These are phyloP conservation scores for Riptortus pedestris DNA, from an alignment of 1,140 invertebrate species.

Conservation along the genomic window DNA sequence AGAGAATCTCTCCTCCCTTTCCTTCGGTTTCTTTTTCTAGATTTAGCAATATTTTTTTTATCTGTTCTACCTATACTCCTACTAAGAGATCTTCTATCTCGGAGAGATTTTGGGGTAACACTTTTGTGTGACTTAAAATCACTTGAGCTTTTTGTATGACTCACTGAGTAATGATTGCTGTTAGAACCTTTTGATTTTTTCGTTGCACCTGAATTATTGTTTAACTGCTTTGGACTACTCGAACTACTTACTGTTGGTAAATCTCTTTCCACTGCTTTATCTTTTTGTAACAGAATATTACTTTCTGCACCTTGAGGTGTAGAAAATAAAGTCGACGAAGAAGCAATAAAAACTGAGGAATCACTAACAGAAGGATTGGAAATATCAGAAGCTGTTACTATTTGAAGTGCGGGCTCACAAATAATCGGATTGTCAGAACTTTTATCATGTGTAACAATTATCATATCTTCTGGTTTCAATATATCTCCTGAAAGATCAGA, in stretches of 20 bases:
- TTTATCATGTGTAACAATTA: neutral
- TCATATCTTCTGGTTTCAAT: slow-evolving; percentile 4
- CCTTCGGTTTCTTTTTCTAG: neutral
- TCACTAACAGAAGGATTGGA: neutral
- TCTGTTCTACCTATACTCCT: no score
- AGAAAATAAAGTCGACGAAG: neutral
- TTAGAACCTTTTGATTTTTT: neutral
- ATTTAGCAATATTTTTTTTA: neutral
- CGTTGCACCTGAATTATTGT: neutral
- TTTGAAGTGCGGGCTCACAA: neutral
- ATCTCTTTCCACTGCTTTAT: no score
- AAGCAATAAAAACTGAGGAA: neutral
- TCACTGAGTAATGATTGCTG: neutral
- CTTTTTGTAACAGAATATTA: no score
- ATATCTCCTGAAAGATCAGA: slow-evolving; percentile 1
- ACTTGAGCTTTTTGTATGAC: no score
- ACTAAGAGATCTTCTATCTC: no score
- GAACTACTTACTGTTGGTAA: neutral
- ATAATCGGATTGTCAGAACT: neutral
- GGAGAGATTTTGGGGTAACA: no score
- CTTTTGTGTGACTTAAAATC: no score
- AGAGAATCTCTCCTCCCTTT: no score
- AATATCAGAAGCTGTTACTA: neutral
- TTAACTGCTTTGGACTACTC: neutral
- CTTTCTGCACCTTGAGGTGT: neutral